Conservation (phyloP, 2,113 vertebrate genomes). For the Garra rufa region DNA sequence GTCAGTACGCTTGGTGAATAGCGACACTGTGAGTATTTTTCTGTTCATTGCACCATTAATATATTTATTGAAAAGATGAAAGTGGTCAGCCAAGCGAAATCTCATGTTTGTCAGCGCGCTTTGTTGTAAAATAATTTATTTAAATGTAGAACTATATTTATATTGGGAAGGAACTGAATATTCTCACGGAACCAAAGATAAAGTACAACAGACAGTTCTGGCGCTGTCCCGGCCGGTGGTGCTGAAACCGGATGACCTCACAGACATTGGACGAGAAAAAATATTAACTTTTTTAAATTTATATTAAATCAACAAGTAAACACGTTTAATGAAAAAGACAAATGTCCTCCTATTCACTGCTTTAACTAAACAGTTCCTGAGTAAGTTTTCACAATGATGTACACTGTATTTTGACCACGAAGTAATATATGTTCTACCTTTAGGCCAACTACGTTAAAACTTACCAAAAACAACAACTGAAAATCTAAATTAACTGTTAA, state of each 20-base stretch:
- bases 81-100: background rate
- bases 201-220: background rate
- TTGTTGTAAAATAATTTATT: background rate
- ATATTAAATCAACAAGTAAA: background rate
- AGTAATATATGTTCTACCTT: background rate
- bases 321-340: background rate
- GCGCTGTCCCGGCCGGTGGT: slow-evolving; percentile 33
- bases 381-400: background rate
- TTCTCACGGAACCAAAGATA: too few species aligned
- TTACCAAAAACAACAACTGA: background rate
- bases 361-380: background rate
- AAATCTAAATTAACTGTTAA: background rate
- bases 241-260: background rate
- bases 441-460: background rate
- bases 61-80: background rate
- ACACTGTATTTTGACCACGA: background rate
- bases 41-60: slow-evolving; percentile 12
- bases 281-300: background rate
- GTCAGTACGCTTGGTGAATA: slow-evolving; percentile 46
- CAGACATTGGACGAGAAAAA: background rate
- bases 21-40: slow-evolving; percentile 58
- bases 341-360: background rate
- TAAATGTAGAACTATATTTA: background rate
- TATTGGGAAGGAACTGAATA: background rate
- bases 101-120: background rate